Evolutionary conservation across 1,140 invertebrate species (phyloP), one percentile per base, ranked within the genome.

Genomic region (Ylistrum balloti): DNA sequence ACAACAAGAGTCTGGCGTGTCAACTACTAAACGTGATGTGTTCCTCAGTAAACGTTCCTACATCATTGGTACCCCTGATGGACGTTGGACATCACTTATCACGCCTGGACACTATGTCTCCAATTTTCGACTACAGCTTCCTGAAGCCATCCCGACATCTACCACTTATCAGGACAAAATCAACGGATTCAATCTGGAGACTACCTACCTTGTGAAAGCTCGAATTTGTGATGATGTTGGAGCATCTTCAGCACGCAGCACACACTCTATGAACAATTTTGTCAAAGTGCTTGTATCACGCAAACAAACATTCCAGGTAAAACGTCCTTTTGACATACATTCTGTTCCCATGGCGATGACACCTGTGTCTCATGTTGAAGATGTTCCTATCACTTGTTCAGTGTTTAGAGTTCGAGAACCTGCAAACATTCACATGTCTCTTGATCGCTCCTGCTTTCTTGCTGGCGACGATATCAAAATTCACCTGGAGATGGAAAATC

Each of bases 91-190:
- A 33, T 93, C 93, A 20, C 86, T 96, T 5, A 90, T 96, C 17
- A 94, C 93, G 11, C 93, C 94, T 17, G 95, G 95, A 32, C 92
- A 94, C 85, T 96, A 96, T 90, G 91, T 94, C 0, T 95, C 95
- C n/a, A 94, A 92, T 13, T 96, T 96, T 86, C 92, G 89, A 85
- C 93, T 95, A 86, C 88, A 90, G 20, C 92, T 96, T 5, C 95
- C 95, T 5, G 87, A 92, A 28, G 88, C 92, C 13, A 88, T 96
- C 34, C 95, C 95, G 0, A 92, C 94, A 13, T 92, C 93, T 11
- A 88, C 94, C 32, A 86, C 89, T 20, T 94, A 95, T 86, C 93
- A 94, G 35, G 93, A 95, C 90, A 88, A 91, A 33, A 74, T 86
- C 86, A 91, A 92, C 87, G 94, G 94, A n/a, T 94, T 94, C 33